Evolutionary conservation across 2,888 invertebrate genomes (phyloP), one percentile per base, ranked within the genome.

Genomic region (Amphipoea oculea): DNA sequence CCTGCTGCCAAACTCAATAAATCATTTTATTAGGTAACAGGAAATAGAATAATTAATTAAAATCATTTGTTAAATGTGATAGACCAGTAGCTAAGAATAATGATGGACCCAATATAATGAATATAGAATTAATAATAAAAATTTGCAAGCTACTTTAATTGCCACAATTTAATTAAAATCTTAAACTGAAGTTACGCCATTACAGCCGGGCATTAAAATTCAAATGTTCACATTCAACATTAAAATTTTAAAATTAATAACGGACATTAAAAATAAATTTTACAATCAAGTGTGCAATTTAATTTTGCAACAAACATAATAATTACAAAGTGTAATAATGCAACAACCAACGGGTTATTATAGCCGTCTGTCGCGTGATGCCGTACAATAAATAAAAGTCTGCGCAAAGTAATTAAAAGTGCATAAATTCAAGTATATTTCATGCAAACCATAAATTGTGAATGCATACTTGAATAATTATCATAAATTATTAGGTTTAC

Each of bases 381-480:
- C 54, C 69, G 76, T 51, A 78, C 67, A 73, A 79, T 84, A 84
- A 86, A 89, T 89, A 83, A 88, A 84, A 86, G 81, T 79, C 63
- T 40, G 69, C 68, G 42, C 54, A 36, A 79, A 78, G 85, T 84
- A 84, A 89, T 89, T 89, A 89, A 84, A 89, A 85, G 54, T 78
- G 81, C 89, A 89, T 88, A 84, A 83, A 88, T 83, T 83, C 67
- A 76, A 82, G 78, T 83, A 80, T 48, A 85, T 86, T 86, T 83
- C 79, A 88, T 85, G 80, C 76, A 67, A 76, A 77, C 57, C 23
- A 86, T 83, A 76, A 79, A 83, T 73, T 74, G 40, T 57, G 67
- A 73, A 70, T 4, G 63, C 71, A 79, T 71, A 62, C 57, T 78
- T 54, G 70, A 76, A 76, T 79, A 73, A 72, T 66, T 78, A 62